These are phyloP conservation scores for Mamestra configurata DNA, from an alignment of 1,140 invertebrate species.

Conservation along the genomic window DNA sequence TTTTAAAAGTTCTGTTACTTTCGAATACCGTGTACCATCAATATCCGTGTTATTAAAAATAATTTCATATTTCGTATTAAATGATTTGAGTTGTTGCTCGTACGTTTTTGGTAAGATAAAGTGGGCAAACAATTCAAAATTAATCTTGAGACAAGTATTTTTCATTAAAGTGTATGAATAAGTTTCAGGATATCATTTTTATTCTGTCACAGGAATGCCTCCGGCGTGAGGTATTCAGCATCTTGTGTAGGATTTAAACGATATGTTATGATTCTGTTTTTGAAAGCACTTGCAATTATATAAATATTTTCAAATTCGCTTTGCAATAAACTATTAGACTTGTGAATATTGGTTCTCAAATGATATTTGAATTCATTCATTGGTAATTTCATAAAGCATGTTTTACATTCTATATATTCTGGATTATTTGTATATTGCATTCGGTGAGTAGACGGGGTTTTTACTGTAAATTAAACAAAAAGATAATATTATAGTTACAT, in stretches of 20 bases:
- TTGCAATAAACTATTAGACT: not conserved
- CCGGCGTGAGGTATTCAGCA: not conserved
- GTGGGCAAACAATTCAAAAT: conserved; percentile 13
- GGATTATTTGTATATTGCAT: not conserved
- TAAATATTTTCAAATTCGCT: conserved; percentile 4
- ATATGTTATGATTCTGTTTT: conserved; percentile 20
- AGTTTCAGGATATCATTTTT: conserved; percentile 12
- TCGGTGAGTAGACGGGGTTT: not conserved
- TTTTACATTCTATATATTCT: not conserved
- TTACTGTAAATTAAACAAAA: not conserved
- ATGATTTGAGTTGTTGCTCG: conserved; percentile 12
- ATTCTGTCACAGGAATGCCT: conserved; percentile 7
- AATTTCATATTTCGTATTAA: conserved; percentile 28
- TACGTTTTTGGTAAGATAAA: not conserved
- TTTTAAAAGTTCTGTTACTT: conserved; percentile 10
- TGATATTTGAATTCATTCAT: not conserved
- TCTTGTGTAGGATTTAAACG: conserved; percentile 12
- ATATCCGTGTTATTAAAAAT: not conserved
- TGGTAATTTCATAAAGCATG: not conserved
- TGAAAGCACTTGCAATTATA: conserved; percentile 1
- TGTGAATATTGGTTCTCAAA: conserved; percentile 12
- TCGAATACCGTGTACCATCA: conserved; percentile 4
- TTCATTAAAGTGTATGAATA: not conserved
- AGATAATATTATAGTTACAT: not conserved
- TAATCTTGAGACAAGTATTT: conserved; percentile 13